Evolutionary conservation across 2,888 invertebrate genomes (phyloP), one percentile per base, ranked within the genome.

Genomic region (Drosophila peninsularis): DNA sequence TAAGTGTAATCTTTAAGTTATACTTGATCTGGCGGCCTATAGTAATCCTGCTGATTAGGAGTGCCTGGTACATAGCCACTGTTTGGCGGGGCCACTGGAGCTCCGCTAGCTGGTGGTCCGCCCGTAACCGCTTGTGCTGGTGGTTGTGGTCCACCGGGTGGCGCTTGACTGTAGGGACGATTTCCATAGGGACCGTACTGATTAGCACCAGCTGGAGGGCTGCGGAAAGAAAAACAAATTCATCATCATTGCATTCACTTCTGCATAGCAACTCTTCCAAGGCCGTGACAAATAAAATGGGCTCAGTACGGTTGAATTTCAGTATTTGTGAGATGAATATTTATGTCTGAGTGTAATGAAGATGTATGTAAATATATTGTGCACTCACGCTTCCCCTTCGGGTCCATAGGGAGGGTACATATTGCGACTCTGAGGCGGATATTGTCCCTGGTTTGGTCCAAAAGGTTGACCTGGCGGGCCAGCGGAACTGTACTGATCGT

Each of bases 341-440:
- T 19, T 47, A 55, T 63, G 19, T 41, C n/a, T 52, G 58, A 34
- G 60, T 50, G 42, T 63, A 50, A 41, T 61, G 49, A 24, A 50
- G 49, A 24, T 30, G 55, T 65, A 49, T 70, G 52, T 50, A 65
- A 44, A 75, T 68, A 71, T 74, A 78, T 73, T 66, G 50, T 65
- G 74, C 82, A 91, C 91, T 91, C 92, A 95, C 96, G 95, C 94
- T 93, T 92, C 94, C 84, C 95, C 95, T 77, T 95, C 95, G 56
- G 95, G 94, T 75, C 96, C 95, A 89, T 96, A 96, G 83, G 96
- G 95, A 88, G 96, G 96, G 91, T 96, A 96, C 88, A 96, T 96
- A 89, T 96, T 96, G 93, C 96, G 95, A 92, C 95, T 95, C 74
- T 95, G 94, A 83, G 95, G 95, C 92, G 94, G 94, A 92, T 93